A percentile compares a stretch with the other conserved stretches of the same genome.
Evolutionary conservation across 2,888 invertebrate species (phyloP).

Genomic region (Muschampia plurimacula): DNA sequence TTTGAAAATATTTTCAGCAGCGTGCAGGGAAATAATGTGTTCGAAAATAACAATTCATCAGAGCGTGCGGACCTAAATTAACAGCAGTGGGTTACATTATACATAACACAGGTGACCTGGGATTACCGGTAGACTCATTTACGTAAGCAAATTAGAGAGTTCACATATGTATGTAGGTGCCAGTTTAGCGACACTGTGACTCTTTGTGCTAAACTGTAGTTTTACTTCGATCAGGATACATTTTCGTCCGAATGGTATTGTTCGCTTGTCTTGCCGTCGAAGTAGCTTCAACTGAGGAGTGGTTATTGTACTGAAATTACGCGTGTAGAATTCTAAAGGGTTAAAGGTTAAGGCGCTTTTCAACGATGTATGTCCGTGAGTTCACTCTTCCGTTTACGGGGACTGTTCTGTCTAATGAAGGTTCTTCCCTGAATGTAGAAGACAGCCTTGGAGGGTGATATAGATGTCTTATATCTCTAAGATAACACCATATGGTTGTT

Average conservation of each 20-base stretch:
- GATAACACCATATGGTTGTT: too few relatives aligned
- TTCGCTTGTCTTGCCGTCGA: background rate
- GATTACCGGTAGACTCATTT: background rate
- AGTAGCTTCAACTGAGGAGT: too few relatives aligned
- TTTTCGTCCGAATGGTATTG: too few relatives aligned
- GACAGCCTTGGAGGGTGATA: background rate
- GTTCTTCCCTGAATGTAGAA: background rate
- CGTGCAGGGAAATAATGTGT: background rate
- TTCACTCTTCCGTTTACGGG: too few relatives aligned
- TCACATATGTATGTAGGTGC: background rate
- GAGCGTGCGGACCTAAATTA: background rate
- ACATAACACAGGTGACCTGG: background rate
- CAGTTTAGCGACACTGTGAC: background rate
- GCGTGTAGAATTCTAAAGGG: too few relatives aligned
- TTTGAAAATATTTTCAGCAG: background rate
- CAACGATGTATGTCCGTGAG: too few relatives aligned
- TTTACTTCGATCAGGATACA: background rate
- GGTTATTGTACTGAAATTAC: background rate
- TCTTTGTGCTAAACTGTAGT: background rate
- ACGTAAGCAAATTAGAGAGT: background rate
- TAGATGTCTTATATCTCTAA: background rate
- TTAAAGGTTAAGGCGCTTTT: too few relatives aligned
- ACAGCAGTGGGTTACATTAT: background rate
- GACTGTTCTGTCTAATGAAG: too few relatives aligned
- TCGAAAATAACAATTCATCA: slow-evolving; percentile 7